Percentiles rank a stretch among this genome's conserved stretches.
phyloP scores from a whole-genome alignment of 1,140 invertebrate species.

The Diabrotica undecimpunctata region DNA sequence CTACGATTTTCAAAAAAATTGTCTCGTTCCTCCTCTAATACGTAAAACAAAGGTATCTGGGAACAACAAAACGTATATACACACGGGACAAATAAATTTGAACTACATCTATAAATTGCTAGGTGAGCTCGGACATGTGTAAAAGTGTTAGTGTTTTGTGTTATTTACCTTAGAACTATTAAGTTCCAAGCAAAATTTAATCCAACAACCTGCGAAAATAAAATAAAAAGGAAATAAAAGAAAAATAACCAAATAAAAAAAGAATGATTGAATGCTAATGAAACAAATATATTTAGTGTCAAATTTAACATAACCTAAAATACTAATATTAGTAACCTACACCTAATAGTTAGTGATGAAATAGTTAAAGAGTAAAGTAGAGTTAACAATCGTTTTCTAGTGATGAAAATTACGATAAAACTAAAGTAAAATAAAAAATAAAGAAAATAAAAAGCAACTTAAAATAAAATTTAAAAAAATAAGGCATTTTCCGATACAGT shows the following conservation, averaged over 20 bases:
- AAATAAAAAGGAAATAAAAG: slow-evolving; percentile 27
- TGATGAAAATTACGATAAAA: background rate
- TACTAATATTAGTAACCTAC: background rate
- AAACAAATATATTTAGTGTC: background rate
- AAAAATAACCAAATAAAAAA: slow-evolving; percentile 17
- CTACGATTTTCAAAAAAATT: background rate
- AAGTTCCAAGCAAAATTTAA: slow-evolving; percentile 26
- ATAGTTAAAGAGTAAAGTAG: too few species aligned
- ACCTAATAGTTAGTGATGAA: too few species aligned
- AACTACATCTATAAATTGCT: slow-evolving; percentile 34
- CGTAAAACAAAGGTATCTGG: slow-evolving; percentile 4
- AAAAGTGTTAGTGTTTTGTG: slow-evolving; percentile 26
- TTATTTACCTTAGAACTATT: slow-evolving; percentile 30
- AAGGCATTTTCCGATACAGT: slow-evolving; percentile 5
- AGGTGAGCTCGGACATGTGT: slow-evolving; percentile 26
- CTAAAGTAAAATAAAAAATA: slow-evolving; percentile 22
- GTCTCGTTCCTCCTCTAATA: background rate
- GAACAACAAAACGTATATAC: slow-evolving; percentile 27
- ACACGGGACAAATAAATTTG: slow-evolving; percentile 27
- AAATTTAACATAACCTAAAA: background rate
- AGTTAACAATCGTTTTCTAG: too few species aligned
- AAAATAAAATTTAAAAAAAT: slow-evolving; percentile 16
- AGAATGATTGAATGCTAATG: background rate
- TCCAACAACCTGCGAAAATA: slow-evolving; percentile 33
- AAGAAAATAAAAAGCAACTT: slow-evolving; percentile 19